A percentile compares a stretch with the other conserved stretches of the same genome.
These are phyloP conservation scores for Pecten maximus DNA, from an alignment of 2,888 invertebrate genomes.

Conservation along the genomic window DNA sequence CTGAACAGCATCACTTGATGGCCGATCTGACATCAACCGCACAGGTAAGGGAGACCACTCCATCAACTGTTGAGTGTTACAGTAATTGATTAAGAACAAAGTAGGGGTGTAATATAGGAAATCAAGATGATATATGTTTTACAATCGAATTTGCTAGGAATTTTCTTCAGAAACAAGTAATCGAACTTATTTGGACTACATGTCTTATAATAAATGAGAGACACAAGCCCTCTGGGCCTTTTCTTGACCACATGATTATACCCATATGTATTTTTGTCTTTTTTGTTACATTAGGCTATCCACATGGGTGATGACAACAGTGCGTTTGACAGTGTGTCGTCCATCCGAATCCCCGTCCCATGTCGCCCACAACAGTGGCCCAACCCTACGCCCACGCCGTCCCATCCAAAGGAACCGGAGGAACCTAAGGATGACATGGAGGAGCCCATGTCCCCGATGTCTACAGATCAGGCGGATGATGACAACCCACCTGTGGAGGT, in stretches of 20 bases:
- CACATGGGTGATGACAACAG: conserved; percentile 33
- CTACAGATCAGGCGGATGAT: conserved; percentile 23
- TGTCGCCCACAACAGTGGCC: conserved; percentile 39
- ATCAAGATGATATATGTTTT: too few relatives aligned
- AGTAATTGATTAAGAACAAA: too few relatives aligned
- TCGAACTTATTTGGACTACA: too few relatives aligned
- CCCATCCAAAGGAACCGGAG: background rate
- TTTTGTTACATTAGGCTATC: background rate
- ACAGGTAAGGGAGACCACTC: conserved; percentile 52
- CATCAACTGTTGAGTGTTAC: too few relatives aligned
- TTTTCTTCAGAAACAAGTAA: too few relatives aligned
- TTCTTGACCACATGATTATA: too few relatives aligned
- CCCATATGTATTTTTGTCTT: too few relatives aligned
- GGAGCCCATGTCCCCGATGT: conserved; percentile 46
- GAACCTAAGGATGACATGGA: background rate
- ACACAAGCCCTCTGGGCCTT: too few relatives aligned
- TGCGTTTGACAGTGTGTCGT: conserved; percentile 39
- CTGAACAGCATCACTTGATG: background rate
- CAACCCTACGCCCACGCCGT: background rate
- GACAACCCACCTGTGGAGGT: conserved; percentile 56
- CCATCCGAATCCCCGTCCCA: conserved; percentile 46
- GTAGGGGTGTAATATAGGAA: too few relatives aligned
- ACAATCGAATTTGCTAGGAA: too few relatives aligned
- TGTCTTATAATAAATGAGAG: too few relatives aligned
- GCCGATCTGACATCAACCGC: conserved; percentile 58